Conservation (phyloP, 2,113 vertebrate genomes). For the Heterochromis multidens region DNA sequence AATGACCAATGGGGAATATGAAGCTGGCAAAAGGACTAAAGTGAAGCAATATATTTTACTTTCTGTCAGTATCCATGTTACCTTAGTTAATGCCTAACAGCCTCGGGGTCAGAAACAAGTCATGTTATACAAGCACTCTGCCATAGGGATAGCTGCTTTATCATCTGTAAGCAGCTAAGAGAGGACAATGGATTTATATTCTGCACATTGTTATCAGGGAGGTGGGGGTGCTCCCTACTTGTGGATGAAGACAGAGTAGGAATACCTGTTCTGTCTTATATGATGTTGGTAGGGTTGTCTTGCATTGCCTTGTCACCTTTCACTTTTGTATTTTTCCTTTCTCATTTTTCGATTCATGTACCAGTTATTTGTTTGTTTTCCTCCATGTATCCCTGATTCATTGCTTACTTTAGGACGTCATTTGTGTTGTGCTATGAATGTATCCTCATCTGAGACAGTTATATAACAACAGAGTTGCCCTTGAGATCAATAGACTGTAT, state of each 20-base stretch:
- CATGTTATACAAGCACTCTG: constrained; percentile 13
- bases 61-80: constrained; percentile 47
- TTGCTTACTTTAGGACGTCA: not conserved
- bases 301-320: not conserved
- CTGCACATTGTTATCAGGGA: constrained; percentile 23
- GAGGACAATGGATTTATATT: constrained; percentile 22
- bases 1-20: constrained; percentile 6
- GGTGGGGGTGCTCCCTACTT: not conserved
- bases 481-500: not conserved
- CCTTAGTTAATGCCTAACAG: constrained; percentile 27
- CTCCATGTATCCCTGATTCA: not conserved
- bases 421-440: not conserved
- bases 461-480: not conserved
- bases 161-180: constrained; percentile 8
- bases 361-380: not conserved
- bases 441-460: not conserved
- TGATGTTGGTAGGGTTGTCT: not conserved
- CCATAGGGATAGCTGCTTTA: constrained; percentile 35
- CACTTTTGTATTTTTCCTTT: not conserved
- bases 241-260: not conserved
- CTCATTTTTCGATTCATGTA: not conserved
- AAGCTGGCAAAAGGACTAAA: constrained; percentile 6
- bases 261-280: not conserved
- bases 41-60: constrained; percentile 42
- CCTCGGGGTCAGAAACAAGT: constrained; percentile 16